Conservation (phyloP, 2,113 vertebrate genomes). For the Melierax canorus region DNA sequence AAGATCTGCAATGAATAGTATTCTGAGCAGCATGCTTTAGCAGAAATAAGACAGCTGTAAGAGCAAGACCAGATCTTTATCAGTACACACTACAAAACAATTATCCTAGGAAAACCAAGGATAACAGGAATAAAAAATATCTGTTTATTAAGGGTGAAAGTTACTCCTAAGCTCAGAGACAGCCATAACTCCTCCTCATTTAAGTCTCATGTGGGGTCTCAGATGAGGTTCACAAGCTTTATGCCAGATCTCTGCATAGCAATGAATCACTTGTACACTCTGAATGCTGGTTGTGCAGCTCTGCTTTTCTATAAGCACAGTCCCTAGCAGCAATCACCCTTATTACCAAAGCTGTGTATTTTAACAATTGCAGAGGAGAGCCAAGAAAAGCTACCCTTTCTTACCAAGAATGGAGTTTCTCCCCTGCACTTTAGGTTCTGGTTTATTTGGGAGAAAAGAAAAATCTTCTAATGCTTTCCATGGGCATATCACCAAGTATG, state of each 20-base stretch:
- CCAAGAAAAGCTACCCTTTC: not conserved
- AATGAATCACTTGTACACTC: not conserved
- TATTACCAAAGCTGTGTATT: rapidly evolving
- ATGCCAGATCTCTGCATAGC: not conserved
- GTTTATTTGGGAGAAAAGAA: not conserved
- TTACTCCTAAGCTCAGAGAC: not conserved
- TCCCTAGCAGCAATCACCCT: rapidly evolving
- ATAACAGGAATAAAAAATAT: not conserved
- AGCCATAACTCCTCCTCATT: not conserved
- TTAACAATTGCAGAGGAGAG: not conserved
- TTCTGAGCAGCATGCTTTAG: not conserved
- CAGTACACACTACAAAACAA: not conserved
- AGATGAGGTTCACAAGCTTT: not conserved
- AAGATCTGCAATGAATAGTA: not conserved
- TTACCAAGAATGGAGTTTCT: not conserved
- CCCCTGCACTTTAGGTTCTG: not conserved
- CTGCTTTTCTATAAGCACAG: not conserved
- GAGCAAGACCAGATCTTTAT: not conserved
- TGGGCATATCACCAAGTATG: rapidly evolving
- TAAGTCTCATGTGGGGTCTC: not conserved
- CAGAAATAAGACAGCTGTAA: not conserved
- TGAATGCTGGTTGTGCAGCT: not conserved
- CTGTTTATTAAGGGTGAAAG: not conserved
- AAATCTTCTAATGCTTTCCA: not conserved
- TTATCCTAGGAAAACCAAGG: not conserved